These are phyloP conservation scores for Amblyteles armatorius DNA, from an alignment of 2,888 invertebrate species.

Conservation along the genomic window DNA sequence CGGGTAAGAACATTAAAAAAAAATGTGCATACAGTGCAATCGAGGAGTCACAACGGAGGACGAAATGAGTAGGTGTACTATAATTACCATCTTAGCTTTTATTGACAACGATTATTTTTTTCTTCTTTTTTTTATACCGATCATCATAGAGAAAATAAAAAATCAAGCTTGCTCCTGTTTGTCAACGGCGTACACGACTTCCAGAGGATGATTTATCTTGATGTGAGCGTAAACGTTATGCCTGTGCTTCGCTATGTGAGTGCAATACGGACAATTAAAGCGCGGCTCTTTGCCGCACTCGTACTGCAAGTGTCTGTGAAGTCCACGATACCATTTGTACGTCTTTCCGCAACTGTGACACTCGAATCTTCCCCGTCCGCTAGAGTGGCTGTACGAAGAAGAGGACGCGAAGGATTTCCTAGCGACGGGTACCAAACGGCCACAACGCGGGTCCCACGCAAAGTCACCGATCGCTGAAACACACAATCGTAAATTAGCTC, in stretches of 20 bases:
- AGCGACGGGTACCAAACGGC: slow-evolving; percentile 5
- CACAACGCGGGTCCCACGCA: slow-evolving; percentile 21
- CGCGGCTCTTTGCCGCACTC: slow-evolving; percentile 76
- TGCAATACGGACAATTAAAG: slow-evolving; percentile 70
- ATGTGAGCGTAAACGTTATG: slow-evolving; percentile 57
- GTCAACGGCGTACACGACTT: slow-evolving; percentile 61
- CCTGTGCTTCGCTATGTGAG: slow-evolving; percentile 50
- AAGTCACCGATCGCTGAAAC: slow-evolving; percentile 41
- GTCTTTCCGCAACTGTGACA: slow-evolving; percentile 86
- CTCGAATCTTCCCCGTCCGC: slow-evolving; percentile 76
- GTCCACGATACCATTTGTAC: slow-evolving; percentile 87
- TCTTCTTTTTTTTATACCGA: background rate
- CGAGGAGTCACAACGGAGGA: background rate
- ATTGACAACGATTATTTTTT: background rate
- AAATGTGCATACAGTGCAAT: background rate
- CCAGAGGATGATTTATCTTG: slow-evolving; percentile 50
- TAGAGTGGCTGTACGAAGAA: slow-evolving; percentile 65
- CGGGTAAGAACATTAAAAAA: background rate
- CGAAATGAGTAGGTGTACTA: background rate
- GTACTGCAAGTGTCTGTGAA: slow-evolving; percentile 83
- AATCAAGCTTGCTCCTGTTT: slow-evolving; percentile 76
- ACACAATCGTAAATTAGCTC: slow-evolving; percentile 25
- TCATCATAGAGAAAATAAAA: background rate
- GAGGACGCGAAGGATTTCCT: background rate
- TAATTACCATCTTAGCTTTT: background rate